Conservation (phyloP, 1,140 invertebrate genomes). For the Lerema accius region DNA sequence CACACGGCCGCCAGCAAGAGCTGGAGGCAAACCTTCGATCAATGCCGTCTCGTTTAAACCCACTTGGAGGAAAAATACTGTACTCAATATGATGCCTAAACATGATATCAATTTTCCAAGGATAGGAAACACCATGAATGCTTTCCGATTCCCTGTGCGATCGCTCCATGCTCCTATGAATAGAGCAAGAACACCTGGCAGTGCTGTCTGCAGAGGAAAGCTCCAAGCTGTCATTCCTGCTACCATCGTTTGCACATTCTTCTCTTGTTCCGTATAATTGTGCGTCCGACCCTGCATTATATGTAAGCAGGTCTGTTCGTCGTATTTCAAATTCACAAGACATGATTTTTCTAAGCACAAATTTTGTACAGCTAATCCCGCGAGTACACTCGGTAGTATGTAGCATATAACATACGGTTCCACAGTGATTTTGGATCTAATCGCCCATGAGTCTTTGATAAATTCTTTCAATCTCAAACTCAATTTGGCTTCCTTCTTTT, state of each 20-base stretch:
- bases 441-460: conserved; percentile 67
- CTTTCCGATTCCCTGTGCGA: conserved; percentile 83
- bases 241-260: conserved; percentile 82
- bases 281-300: conserved; percentile 77
- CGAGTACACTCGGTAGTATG: conserved; percentile 82
- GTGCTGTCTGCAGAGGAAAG: conserved; percentile 82
- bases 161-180: conserved; percentile 86
- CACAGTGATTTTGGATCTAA: conserved; percentile 81
- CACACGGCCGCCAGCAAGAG: conserved; percentile 82
- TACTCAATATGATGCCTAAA: conserved; percentile 81
- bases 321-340: conserved; percentile 83
- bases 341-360: conserved; percentile 85
- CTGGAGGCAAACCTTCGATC: conserved; percentile 82
- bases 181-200: conserved; percentile 83
- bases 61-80: conserved; percentile 82
- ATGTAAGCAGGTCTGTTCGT: conserved; percentile 80
- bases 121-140: conserved; percentile 83
- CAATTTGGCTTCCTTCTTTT: conserved; percentile 61
- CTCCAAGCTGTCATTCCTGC: conserved; percentile 84
- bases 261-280: conserved; percentile 78
- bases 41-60: conserved; percentile 82
- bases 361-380: conserved; percentile 83
- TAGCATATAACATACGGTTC: conserved; percentile 84
- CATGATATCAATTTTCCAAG: conserved; percentile 81
- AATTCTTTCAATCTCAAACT: conserved; percentile 66